Base-by-base conservation (phyloP, 2,888 invertebrate genomes). In the Galerucella calmariensis region DNA sequence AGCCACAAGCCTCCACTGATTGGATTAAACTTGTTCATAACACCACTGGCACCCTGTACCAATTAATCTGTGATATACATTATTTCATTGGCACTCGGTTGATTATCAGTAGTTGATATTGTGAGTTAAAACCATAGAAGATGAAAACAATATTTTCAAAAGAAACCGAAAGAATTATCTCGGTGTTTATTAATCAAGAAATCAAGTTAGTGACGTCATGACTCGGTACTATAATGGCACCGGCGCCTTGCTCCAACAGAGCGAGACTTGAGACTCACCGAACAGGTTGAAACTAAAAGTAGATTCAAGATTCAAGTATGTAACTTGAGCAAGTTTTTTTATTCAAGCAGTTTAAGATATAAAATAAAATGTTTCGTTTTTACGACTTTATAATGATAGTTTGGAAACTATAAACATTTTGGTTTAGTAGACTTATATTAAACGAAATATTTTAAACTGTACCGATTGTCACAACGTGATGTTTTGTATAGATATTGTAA, bases 221-320 rank as follows among this genome's bases (percentile, higher is more conserved):
- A 80, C 81, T 56, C 80, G 79, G 79, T 74, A 80, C 74, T 71
- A 74, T 77, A 79, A 75, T 78, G 78, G 77, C 74, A 76, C 77
- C 83, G 83, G 81, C 81, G 82, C 81, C 82, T 82, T 82, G 83
- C 82, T 83, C 81, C 82, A 82, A 68, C 82, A 82, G 83, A 82
- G 82, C 83, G 82, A 79, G 78, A 82, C 82, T 78, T 73, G 78
- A 77, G 24, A 69, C 69, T 68, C 11, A 62, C 56, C 79, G 81
- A 81, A 80, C 81, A 81, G 81, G 81, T 82, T 79, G 83, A 82
- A 83, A 83, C 82, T 81, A 83, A 83, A 83, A 83, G 83, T 83
- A 35, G 62, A 41, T 41, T 35, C 12, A 41, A 62, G 58, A 41
- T 41, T 35, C 12, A 41, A 62, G 58, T 79, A 75, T 16, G 51